These are phyloP conservation scores for Ferdinandea cuprea DNA, from an alignment of 2,888 invertebrate species.

Conservation along the genomic window DNA sequence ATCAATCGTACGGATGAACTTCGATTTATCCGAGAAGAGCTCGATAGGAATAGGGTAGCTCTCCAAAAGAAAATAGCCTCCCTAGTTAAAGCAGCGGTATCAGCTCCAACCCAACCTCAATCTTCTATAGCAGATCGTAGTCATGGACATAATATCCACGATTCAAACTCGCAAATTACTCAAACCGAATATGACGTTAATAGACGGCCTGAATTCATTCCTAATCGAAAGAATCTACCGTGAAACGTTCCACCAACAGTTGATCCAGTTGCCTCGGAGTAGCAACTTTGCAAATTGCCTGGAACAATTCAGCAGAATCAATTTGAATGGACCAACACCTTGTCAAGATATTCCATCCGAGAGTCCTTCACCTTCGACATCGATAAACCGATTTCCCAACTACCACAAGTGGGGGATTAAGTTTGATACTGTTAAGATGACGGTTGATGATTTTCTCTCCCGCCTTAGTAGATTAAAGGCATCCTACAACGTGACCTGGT, in stretches of 20 bases:
- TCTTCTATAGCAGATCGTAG: too few relatives aligned
- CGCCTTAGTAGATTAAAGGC: not conserved
- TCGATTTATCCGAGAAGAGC: not conserved
- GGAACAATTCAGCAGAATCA: not conserved
- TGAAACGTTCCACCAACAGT: not conserved
- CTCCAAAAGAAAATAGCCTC: not conserved
- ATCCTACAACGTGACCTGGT: not conserved
- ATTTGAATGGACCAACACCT: not conserved
- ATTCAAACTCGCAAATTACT: not conserved
- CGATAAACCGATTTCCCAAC: not conserved
- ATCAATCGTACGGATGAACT: not conserved
- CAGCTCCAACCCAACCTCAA: too few relatives aligned
- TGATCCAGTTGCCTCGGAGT: not conserved
- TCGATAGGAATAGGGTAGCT: not conserved
- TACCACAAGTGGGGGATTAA: slow-evolving; percentile 6
- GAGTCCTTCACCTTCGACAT: not conserved
- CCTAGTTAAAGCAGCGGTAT: not conserved
- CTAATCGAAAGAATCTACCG: not conserved
- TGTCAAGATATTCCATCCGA: not conserved
- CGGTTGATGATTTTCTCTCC: not conserved
- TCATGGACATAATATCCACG: not conserved
- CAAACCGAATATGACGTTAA: too few relatives aligned
- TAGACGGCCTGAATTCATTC: too few relatives aligned
- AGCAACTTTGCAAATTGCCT: not conserved
- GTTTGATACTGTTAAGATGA: not conserved